phyloP scores from a whole-genome alignment of 1,140 invertebrate species.

The Drosophila yakuba region DNA sequence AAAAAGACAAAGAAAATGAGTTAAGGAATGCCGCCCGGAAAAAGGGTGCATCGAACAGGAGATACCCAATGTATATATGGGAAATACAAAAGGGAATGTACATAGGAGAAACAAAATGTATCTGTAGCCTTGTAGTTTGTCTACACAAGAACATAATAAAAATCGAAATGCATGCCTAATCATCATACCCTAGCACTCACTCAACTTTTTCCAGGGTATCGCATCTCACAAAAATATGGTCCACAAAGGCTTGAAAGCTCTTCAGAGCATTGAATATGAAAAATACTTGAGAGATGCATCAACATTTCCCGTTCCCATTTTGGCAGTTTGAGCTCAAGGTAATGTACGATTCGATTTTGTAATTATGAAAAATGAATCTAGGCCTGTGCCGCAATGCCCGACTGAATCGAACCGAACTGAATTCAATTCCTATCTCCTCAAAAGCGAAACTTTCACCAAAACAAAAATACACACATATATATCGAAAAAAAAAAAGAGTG shows the following conservation, averaged over 20 bases:
- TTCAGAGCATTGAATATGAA: constrained; percentile 48
- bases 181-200: not conserved
- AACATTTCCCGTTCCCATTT: constrained; percentile 49
- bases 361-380: constrained; percentile 63
- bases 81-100: too few relatives aligned
- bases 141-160: too few relatives aligned
- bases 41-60: not conserved
- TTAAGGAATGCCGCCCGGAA: constrained; percentile 21
- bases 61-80: not conserved
- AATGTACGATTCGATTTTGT: constrained; percentile 61
- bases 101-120: too few relatives aligned
- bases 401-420: constrained; percentile 10
- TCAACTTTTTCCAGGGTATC: constrained; percentile 15
- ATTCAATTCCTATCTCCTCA: constrained; percentile 30
- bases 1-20: constrained; percentile 46
- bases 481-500: not conserved
- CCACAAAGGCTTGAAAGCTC: constrained; percentile 50
- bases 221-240: constrained; percentile 30
- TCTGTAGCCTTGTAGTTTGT: too few relatives aligned
- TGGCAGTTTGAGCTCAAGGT: constrained; percentile 80
- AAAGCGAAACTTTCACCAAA: constrained; percentile 61
- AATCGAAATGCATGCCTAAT: too few relatives aligned
- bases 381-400: constrained; percentile 31
- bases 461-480: not conserved
- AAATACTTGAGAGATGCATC: constrained; percentile 65